Base-by-base conservation (phyloP, 2,113 vertebrate genomes). In the Atractosteus spatula region DNA sequence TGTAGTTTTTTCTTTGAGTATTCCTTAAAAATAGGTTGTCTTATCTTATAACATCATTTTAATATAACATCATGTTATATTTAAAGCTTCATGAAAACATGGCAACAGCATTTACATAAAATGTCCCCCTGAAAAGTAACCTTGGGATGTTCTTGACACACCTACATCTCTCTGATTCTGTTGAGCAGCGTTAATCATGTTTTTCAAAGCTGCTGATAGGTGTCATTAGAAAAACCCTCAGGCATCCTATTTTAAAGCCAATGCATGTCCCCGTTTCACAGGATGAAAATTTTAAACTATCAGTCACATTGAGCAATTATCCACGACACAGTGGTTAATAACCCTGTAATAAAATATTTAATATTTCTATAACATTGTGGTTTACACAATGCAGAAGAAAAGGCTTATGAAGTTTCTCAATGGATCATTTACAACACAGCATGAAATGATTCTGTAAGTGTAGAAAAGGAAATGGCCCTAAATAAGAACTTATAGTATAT, bases 131-230 rank as follows among this genome's bases (percentile, higher is more conserved):
- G 43, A 51, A 57, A 12, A 76, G 44, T 76, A 45, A 62, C 64
- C 74, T 62, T 72, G 70, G 41, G 47, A 16, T 41, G 41, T 45
- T 67, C 51, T 68, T 4, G 14, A 1, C 42, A 14, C 17, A 66
- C 63, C 29, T 55, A 62, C 29, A 11, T 59, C 29, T 14, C 41
- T 13, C 62, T 3, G 41, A 55, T 55, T 55, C 42, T 70, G 56
- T 63, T 44, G 65, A 69, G 70, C 12, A 45, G 61, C 12, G 45
- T 47, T 67, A 72, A 71, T 74, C 41, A 43, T 12, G 7, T 74
- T 77, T 51, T 70, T 14, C 68, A 62, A 55, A 51, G 47, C 14
- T 69, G 69, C 62, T 71, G 68, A 71, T 67, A 63, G 68, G 68
- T 62, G 61, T 47, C 72, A 64, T 69, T 62, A 62, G 45, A 59